Percentiles rank a stretch among this genome's conserved stretches.
Conservation (phyloP, 1,140 invertebrate species). For the Rhynchophorus ferrugineus region DNA sequence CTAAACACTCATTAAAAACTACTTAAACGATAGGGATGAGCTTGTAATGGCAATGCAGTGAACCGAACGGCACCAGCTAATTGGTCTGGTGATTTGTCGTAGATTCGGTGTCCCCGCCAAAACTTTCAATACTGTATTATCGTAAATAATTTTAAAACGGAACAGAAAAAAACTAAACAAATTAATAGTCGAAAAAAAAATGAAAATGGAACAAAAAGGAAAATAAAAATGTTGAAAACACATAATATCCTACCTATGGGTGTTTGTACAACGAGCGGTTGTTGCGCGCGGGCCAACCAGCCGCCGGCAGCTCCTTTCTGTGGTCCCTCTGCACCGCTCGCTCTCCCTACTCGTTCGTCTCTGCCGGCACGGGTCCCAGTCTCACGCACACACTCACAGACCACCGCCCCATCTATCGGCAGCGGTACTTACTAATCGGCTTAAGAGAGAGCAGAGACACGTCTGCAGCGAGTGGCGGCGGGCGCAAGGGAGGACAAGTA, state of each 20-base stretch:
- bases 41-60: too few relatives aligned
- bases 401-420: too few relatives aligned
- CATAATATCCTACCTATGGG: slow-evolving; percentile 23
- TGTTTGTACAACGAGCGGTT: slow-evolving; percentile 7
- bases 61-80: too few relatives aligned
- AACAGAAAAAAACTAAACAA: not conserved
- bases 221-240: slow-evolving; percentile 15
- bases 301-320: slow-evolving; percentile 20
- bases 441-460: slow-evolving; percentile 6
- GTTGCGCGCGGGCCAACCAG: slow-evolving; percentile 11
- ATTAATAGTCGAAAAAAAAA: not conserved
- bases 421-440: not conserved
- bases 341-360: slow-evolving; percentile 11
- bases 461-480: slow-evolving; percentile 13
- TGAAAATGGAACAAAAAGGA: slow-evolving; percentile 6
- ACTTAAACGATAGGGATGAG: too few relatives aligned
- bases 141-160: not conserved
- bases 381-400: not conserved
- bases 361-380: not conserved
- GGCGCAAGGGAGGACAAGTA: slow-evolving; percentile 8
- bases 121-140: too few relatives aligned
- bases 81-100: too few relatives aligned
- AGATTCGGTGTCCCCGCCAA: too few relatives aligned
- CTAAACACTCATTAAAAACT: too few relatives aligned
- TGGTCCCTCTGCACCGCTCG: slow-evolving; percentile 20